Base-by-base conservation (phyloP, 2,888 invertebrate genomes). In the Meteorus colon region DNA sequence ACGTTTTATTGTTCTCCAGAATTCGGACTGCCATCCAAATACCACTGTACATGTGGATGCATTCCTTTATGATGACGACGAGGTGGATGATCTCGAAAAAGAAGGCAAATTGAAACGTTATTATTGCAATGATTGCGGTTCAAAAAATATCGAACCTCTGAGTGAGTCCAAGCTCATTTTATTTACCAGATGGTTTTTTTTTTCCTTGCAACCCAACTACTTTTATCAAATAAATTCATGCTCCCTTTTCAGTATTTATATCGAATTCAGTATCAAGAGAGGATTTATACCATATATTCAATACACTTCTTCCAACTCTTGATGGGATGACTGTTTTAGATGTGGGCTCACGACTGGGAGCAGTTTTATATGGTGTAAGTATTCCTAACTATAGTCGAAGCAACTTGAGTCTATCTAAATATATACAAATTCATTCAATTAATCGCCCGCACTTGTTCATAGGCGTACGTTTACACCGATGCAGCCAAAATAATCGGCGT, bases 311-410 rank as follows among this genome's bases (percentile, higher is more conserved):
- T 60, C 93, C 94, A 55, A 90, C 90, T 76, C 90, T 94, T 79
- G 88, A 92, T 77, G 91, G 90, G 29, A 93, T 93, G 86, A 91
- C 90, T 72, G 88, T 95, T 68, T 86, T 95, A 41, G 95, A 95
- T 89, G 90, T 95, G 73, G 95, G 95, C 6, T 95, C 94, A 19
- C 91, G 95, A 84, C 88, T 94, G 69, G 95, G 95, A 67, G 92
- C 93, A 75, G 92, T 94, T 71, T 89, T 95, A 10, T 95, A 93
- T 90, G 93, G 93, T 79, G 94, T 94, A 90, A 90, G 91, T 89
- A 73, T 65, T 72, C 71, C 75, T 76, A 14, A 16, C 45, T 59
- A 8, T 67, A 45, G 4, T 45, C 34, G 41, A 2, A 10, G 19
- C 31, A 10, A 34, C 34, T 6, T 2, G 8, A 34, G 4, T 34